These are phyloP conservation scores for Eulithis testata DNA, from an alignment of 2,888 invertebrate genomes.

Conservation along the genomic window DNA sequence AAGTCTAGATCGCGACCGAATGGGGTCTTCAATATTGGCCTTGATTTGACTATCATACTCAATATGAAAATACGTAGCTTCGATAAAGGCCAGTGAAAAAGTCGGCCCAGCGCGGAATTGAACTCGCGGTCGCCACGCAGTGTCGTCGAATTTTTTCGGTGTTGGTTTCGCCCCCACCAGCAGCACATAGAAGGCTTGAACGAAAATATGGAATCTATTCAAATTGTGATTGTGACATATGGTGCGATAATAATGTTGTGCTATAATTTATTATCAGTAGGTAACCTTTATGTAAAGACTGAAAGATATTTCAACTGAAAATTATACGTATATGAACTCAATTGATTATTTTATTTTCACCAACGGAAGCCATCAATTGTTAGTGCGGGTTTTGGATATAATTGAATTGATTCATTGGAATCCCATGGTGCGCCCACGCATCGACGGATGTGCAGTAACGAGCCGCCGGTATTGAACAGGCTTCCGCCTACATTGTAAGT, in stretches of 20 bases:
- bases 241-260: not conserved
- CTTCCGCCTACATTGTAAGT: slow-evolving; percentile 24
- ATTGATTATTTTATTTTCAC: not conserved
- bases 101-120: slow-evolving; percentile 11
- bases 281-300: too few species aligned
- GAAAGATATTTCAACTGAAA: not conserved
- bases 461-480: slow-evolving; percentile 21
- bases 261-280: too few species aligned
- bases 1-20: slow-evolving; percentile 32
- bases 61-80: slow-evolving; percentile 34
- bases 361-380: slow-evolving; percentile 24
- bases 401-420: slow-evolving; percentile 22
- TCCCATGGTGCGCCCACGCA: slow-evolving; percentile 23
- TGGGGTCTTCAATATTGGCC: slow-evolving; percentile 30
- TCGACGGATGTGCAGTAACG: slow-evolving; percentile 22
- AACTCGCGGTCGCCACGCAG: slow-evolving; percentile 12
- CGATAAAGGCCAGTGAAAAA: slow-evolving; percentile 33
- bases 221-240: too few species aligned
- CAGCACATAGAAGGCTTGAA: not conserved
- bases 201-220: slow-evolving; percentile 18
- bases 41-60: slow-evolving; percentile 34
- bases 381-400: slow-evolving; percentile 13
- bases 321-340: too few species aligned
- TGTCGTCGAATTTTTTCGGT: not conserved
- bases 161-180: slow-evolving; percentile 10